A percentile compares a stretch with the other conserved stretches of the same genome.
phyloP scores from a whole-genome alignment of 2,113 vertebrate species.

The Emberiza fucata region DNA sequence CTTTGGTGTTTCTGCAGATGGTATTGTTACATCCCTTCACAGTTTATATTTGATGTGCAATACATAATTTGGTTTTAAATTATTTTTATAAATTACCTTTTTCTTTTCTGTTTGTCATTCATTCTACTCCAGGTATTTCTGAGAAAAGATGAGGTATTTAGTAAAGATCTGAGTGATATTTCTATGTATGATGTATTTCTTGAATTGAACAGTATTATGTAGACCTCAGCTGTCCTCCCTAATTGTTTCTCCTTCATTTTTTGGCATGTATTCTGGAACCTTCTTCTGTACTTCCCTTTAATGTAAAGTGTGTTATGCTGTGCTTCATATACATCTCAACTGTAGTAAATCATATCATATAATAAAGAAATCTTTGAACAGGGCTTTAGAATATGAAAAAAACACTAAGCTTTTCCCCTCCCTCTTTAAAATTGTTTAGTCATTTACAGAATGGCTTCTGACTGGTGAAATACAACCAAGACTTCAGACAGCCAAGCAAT shows the following conservation, averaged over 20 bases:
- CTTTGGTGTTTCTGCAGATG: neutral
- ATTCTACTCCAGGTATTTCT: neutral
- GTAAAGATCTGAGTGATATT: neutral
- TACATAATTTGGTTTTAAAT: neutral
- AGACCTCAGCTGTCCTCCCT: neutral
- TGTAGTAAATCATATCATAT: neutral
- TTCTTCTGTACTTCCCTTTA: neutral
- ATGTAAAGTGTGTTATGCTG: neutral
- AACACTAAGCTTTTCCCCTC: fast-evolving
- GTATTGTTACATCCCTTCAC: neutral
- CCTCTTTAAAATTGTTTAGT: neutral
- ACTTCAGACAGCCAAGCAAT: neutral
- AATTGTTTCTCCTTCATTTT: neutral
- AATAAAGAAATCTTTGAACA: neutral
- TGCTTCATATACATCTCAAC: neutral
- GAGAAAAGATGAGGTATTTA: neutral
- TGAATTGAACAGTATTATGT: neutral
- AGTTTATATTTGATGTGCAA: neutral
- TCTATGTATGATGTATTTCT: neutral
- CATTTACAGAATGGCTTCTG: neutral
- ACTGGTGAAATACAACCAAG: neutral
- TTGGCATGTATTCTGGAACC: neutral
- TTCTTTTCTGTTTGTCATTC: neutral
- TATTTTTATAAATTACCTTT: neutral
- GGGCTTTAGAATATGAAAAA: neutral